Evolutionary conservation across 2,888 invertebrate genomes (phyloP), one percentile per base, ranked within the genome.

Genomic region (Ctenicera cuprea): DNA sequence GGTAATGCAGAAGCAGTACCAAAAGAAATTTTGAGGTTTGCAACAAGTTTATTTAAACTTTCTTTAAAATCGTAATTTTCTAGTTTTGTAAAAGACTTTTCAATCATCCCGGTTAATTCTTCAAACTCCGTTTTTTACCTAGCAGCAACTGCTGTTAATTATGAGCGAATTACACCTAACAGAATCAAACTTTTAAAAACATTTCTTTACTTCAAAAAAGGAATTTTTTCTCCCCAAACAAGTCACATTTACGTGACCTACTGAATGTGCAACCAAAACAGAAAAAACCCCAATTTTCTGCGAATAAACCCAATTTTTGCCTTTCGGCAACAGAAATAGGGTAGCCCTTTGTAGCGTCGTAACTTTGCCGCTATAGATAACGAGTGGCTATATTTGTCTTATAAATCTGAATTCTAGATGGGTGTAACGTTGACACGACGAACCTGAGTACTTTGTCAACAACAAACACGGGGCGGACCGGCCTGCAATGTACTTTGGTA

Each of bases 381-480:
- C 63, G 59, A 48, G 68, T 71, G 77, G 71, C 76, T 41, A 76
- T 82, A 80, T 82, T 82, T 82, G 79, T 82, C 82, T 82, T 82
- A 80, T 77, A 78, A 82, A 82, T 82, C 81, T 80, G 80, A 76
- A 75, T 77, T 77, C 68, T 75, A 77, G 80, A 81, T 78, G 78
- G 79, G 79, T 79, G 79, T 80, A 75, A 67, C 74, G 74, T 75
- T 73, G 75, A 76, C 71, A 70, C 64, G 77, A 66, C 41, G 77
- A 76, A 67, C 72, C 69, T 71, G 69, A 73, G 81, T 80, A 81
- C 83, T 82, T 82, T 82, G 82, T 83, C 83, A 83, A 82, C 82
- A 80, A 78, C 82, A 83, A 82, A 83, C 83, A 81, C 77, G 77
- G 81, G 81, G 82, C 81, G 82, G 80, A 75, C 77, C 80, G 77